These are phyloP conservation scores for Bufotes viridis DNA, from an alignment of 2,797 vertebrate species.

Conservation along the genomic window DNA sequence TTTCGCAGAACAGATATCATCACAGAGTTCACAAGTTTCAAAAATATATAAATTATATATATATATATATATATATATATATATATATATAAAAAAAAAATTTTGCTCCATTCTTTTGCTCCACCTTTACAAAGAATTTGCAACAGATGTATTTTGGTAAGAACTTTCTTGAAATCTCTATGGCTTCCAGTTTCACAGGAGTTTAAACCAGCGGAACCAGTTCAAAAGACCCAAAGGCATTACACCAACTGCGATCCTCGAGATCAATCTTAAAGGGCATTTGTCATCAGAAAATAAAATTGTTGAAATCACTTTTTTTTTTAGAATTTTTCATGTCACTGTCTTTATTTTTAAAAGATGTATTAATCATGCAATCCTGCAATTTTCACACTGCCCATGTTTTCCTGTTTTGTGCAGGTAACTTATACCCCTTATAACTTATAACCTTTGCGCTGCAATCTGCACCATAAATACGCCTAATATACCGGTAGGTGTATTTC, in stretches of 20 bases:
- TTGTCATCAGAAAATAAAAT: too few relatives aligned
- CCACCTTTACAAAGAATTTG: conserved; percentile 56
- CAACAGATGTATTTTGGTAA: conserved; percentile 13
- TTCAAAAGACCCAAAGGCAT: conserved; percentile 5
- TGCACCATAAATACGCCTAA: too few relatives aligned
- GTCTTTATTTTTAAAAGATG: too few relatives aligned
- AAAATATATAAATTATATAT: conserved; percentile 21
- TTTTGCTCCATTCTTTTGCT: conserved; percentile 3
- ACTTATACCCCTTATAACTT: too few relatives aligned
- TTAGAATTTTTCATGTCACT: too few relatives aligned
- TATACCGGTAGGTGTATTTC: too few relatives aligned
- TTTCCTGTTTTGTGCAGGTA: too few relatives aligned
- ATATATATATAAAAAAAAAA: too few relatives aligned
- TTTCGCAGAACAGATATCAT: conserved; percentile 22
- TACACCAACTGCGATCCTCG: not conserved
- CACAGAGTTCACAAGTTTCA: not conserved
- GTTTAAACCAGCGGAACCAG: conserved; percentile 44
- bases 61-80: not conserved
- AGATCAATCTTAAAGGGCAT: not conserved
- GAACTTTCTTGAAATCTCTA: conserved; percentile 8
- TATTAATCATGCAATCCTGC: too few relatives aligned
- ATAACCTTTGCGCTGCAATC: too few relatives aligned
- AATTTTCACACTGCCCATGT: too few relatives aligned
- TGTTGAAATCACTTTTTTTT: too few relatives aligned
- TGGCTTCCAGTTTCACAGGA: conserved; percentile 12